Base-by-base conservation (phyloP, 2,888 invertebrate species). In the Imbricaverruca yamaguchii region DNA sequence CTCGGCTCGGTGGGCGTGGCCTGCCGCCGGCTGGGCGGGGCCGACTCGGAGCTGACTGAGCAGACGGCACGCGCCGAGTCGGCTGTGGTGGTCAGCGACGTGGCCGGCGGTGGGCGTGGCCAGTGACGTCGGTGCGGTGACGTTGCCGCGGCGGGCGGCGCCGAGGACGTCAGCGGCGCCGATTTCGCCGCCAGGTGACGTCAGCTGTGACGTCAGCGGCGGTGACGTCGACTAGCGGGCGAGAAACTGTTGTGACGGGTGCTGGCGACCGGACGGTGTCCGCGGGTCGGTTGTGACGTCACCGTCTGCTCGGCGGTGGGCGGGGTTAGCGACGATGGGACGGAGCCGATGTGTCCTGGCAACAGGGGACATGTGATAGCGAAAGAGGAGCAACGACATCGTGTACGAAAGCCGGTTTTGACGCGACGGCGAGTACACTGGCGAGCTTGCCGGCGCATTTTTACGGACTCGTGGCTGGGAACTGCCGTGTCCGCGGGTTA, bases 1-100 rank as follows among this genome's bases (percentile, higher is more conserved):
- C 88, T 93, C 82, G 89, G 91, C 18, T 89, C 91, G 80, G 89
- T 92, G 85, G 89, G 90, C 84, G 86, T 90, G n/a, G 88, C 86
- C 83, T 88, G 88, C 85, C 87, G 81, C 82, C 84, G 78, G 8
- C 57, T 83, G 84, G 74, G 81, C 57, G 83, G 82, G 21, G 83
- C 83, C 65, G 81, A 78, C 59, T 25, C 80, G n/a, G 81, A 82
- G 61, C 67, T 77, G 55, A 78, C 67, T 61, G 82, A 77, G 63
- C 80, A 69, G 53, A 78, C 53, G n/a, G 61, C 78, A 12, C 61
- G 69, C 10, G 55, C 53, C 18, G 82, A 82, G 39, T 80, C 67
- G n/a, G 67, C 81, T 0, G 67, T 79, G 21, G 83, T 74, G 55
- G 74, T 74, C 9, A 18, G 74, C 2, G 15, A 18, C 9, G 21